Conservation (phyloP, 23 tunicate species). For the Aplidium turbinatum region DNA sequence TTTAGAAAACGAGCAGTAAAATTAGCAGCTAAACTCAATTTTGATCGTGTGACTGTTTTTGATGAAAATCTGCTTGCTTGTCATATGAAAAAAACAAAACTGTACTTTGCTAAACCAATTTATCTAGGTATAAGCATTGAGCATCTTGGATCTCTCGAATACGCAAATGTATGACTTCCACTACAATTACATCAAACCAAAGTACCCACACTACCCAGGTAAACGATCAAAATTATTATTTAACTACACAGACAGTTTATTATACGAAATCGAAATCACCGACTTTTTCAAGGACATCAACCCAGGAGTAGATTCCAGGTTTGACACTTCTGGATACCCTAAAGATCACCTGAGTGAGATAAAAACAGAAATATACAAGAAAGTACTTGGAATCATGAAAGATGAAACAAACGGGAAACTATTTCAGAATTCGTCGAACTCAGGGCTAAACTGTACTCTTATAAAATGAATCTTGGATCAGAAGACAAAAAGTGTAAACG, state of each 20-base stretch:
- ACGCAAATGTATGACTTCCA: background rate
- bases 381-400: background rate
- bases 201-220: background rate
- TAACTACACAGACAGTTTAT: too few relatives aligned
- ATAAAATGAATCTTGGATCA: background rate
- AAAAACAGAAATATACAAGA: too few relatives aligned
- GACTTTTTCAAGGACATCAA: too few relatives aligned
- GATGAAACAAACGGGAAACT: background rate
- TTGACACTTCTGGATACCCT: too few relatives aligned
- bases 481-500: background rate
- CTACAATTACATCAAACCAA: too few relatives aligned
- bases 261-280: too few relatives aligned
- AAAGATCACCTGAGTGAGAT: too few relatives aligned
- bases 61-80: background rate
- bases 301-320: too few relatives aligned
- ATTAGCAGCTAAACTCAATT: background rate
- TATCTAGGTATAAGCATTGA: background rate
- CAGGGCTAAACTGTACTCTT: conserved; percentile 1
- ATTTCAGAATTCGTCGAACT: background rate
- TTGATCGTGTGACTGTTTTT: background rate
- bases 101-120: background rate
- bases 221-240: background rate
- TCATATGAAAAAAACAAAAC: conserved; percentile 2
- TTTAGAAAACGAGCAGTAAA: background rate
- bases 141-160: background rate